Evolutionary conservation across 2,888 invertebrate species (phyloP), one percentile per base, ranked within the genome.

Genomic region (Andrena minutula): DNA sequence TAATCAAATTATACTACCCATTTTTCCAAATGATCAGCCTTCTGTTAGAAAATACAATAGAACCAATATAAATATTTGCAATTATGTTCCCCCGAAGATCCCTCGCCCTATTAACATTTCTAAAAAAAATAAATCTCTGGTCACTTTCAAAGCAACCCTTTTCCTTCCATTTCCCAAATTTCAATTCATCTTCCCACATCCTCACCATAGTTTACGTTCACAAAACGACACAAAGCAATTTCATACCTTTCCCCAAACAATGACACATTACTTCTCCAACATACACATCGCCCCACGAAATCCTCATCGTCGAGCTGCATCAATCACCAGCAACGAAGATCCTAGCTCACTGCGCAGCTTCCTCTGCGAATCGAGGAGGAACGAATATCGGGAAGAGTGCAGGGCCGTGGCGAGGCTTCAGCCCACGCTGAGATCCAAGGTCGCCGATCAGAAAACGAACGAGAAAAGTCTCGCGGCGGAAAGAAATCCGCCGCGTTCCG

Each of bases 401-500:
- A 12, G 49, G 20, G 7, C 28, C 20, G 20, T 20, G 28, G 12
- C 12, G 2, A 12, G n/a, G 8, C 16, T 49, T 16, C 23, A 56
- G 56, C 53, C 26, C 56, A 26, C 56, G 56, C 26, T 26, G 56
- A 8, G 56, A 47, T 56, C 70, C 65, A 60, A 58, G 70, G 69
- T 60, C 70, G 35, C 69, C 79, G 58, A 75, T 70, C 20, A 51
- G 30, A 70, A 63, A 66, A 51, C 58, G 66, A 66, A 70, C 20
- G 64, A 30, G 51, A 49, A 63, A 70, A 61, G 56, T 56, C 51
- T 51, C 56, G 28, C 20, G 53, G 65, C 51, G 7, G 70, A 65
- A 49, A 64, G 78, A 82, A 78, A 74, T 74, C 75, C 70, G 28
- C 23, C 47, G 30, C n/a, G 20, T 51, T 49, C 10, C 20, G 32